Percentiles rank a stretch among this genome's conserved stretches.
phyloP scores from a whole-genome alignment of 1,140 invertebrate species.

The Panonychus citri region DNA sequence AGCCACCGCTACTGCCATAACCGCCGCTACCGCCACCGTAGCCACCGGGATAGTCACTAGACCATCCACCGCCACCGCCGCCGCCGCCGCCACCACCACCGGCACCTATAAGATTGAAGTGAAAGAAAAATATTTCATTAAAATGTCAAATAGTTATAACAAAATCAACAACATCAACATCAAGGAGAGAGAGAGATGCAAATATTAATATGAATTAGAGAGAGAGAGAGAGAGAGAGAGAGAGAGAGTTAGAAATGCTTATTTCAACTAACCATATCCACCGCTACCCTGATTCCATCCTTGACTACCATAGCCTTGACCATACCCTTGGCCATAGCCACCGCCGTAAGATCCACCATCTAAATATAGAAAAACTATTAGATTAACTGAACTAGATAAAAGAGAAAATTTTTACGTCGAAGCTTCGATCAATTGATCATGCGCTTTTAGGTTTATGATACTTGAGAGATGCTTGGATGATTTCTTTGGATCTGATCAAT shows the following conservation, averaged over 20 bases:
- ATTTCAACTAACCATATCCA: background rate
- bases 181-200: background rate
- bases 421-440: background rate
- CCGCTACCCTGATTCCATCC: constrained; percentile 1
- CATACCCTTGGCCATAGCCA: background rate
- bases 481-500: background rate
- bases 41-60: background rate
- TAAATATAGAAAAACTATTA: background rate
- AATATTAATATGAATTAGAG: background rate
- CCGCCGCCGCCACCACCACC: background rate
- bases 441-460: background rate
- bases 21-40: background rate
- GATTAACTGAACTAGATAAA: background rate
- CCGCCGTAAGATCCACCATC: constrained; percentile 1
- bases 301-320: background rate
- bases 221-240: background rate
- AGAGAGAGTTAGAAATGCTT: background rate
- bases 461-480: background rate
- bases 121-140: background rate
- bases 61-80: background rate
- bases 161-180: background rate
- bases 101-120: background rate
- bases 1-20: background rate
- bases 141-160: background rate
- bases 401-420: too few relatives aligned